Percentiles rank a stretch among this genome's conserved stretches.
Evolutionary conservation across 2,888 invertebrate species (phyloP).

Genomic region (Anthrax anthrax): DNA sequence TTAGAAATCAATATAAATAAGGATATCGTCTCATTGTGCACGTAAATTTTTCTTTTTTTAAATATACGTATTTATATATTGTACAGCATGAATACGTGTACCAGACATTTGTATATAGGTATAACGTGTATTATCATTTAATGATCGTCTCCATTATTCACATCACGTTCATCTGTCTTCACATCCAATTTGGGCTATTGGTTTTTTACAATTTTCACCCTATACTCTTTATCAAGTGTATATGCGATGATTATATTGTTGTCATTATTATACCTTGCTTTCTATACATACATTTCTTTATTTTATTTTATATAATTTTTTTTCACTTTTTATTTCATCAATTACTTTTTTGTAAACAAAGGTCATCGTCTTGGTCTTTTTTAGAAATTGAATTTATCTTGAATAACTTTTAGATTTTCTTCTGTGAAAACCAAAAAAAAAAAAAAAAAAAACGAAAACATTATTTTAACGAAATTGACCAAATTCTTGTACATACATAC

Average conservation of each 20-base stretch:
- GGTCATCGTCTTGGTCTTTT: not conserved
- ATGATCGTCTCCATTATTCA: slow-evolving; percentile 10
- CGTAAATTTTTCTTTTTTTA: not conserved
- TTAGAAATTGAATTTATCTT: too few species aligned
- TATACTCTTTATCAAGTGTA: not conserved
- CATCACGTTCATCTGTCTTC: slow-evolving; percentile 13
- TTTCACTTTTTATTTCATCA: not conserved
- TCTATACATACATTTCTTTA: too few species aligned
- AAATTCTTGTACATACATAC: not conserved
- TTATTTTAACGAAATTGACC: not conserved
- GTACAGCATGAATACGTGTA: too few species aligned
- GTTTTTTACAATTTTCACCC: slow-evolving; percentile 7
- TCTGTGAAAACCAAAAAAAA: not conserved
- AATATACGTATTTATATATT: too few species aligned
- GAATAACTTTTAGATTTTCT: too few species aligned
- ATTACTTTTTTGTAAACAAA: not conserved
- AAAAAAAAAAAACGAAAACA: not conserved
- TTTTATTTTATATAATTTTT: not conserved
- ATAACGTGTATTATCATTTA: too few species aligned
- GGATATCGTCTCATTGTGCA: not conserved
- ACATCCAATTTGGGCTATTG: slow-evolving; percentile 15
- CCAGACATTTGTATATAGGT: too few species aligned
- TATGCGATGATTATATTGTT: too few species aligned
- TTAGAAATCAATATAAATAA: too few species aligned
- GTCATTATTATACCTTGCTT: too few species aligned